Conservation (phyloP, 2,113 vertebrate genomes). For the Ammodytes marinus region DNA sequence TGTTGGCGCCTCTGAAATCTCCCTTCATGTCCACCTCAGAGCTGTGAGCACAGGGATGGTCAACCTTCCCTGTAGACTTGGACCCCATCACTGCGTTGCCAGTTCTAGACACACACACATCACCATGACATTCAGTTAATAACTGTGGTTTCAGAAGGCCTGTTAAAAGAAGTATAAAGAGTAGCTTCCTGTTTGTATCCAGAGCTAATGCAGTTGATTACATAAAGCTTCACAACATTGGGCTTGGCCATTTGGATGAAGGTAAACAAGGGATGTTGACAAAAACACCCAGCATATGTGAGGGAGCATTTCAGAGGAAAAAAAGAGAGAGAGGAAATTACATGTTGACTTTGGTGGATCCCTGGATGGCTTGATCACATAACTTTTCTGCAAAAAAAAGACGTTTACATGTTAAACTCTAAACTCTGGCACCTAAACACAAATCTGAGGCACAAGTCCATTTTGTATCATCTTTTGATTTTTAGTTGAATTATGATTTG, state of each 20-base stretch:
- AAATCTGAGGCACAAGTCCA: neutral
- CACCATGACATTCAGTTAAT: neutral
- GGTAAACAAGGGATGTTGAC: slow-evolving; percentile 14
- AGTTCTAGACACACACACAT: slow-evolving; percentile 52
- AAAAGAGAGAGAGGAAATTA: slow-evolving; percentile 58
- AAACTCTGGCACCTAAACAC: neutral
- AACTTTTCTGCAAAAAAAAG: slow-evolving; percentile 62
- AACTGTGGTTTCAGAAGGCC: neutral
- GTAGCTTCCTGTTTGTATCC: slow-evolving; percentile 38
- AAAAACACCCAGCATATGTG: neutral
- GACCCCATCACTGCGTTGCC: slow-evolving; percentile 23
- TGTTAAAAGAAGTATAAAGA: neutral
- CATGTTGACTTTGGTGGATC: slow-evolving; percentile 40
- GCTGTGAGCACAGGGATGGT: slow-evolving; percentile 49
- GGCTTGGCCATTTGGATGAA: slow-evolving; percentile 22
- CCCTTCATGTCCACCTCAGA: slow-evolving; percentile 57
- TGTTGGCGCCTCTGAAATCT: slow-evolving; percentile 26
- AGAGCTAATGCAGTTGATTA: slow-evolving; percentile 22
- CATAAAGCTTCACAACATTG: neutral
- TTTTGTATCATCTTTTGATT: neutral
- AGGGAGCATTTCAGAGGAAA: neutral
- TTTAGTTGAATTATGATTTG: neutral
- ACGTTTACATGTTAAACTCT: neutral
- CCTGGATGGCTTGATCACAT: slow-evolving; percentile 36
- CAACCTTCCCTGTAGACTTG: neutral